phyloP scores from a whole-genome alignment of 1,140 invertebrate genomes.

The Andrena cerasifolii region DNA sequence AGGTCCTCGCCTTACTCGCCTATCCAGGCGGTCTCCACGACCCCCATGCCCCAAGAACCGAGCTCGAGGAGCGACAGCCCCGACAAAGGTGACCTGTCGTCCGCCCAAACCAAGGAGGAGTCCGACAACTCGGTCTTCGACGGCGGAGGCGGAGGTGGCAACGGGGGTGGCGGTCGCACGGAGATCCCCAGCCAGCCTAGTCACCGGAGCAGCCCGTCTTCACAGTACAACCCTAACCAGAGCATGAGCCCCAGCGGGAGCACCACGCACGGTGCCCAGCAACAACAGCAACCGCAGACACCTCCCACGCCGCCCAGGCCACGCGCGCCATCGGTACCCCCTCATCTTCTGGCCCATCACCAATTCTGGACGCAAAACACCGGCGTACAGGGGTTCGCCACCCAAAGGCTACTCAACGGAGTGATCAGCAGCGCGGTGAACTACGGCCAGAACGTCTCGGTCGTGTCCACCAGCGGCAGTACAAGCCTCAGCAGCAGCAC shows the following conservation, averaged over 20 bases:
- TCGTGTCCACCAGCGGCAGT: conserved; percentile 56
- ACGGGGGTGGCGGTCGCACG: conserved; percentile 65
- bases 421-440: conserved; percentile 80
- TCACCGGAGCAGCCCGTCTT: conserved; percentile 79
- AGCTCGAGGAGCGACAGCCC: conserved; percentile 76
- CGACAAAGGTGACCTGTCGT: conserved; percentile 75
- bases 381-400: conserved; percentile 83
- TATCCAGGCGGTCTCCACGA: conserved; percentile 75
- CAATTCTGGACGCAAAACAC: conserved; percentile 80
- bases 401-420: conserved; percentile 80
- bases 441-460: conserved; percentile 77
- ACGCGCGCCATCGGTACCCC: conserved; percentile 80
- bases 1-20: conserved; percentile 79
- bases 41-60: conserved; percentile 76
- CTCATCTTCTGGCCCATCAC: conserved; percentile 81
- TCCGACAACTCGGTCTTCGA: conserved; percentile 83
- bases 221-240: conserved; percentile 75
- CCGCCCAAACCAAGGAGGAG: conserved; percentile 80
- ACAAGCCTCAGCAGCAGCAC: conserved; percentile 64
- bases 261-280: conserved; percentile 59
- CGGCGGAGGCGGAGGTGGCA: conserved; percentile 71
- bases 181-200: conserved; percentile 72
- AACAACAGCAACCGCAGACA: conserved; percentile 77
- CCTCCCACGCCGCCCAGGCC: conserved; percentile 78
- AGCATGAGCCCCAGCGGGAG: conserved; percentile 77